phyloP scores from a whole-genome alignment of 1,140 invertebrate species.

The Laupala kohalensis region DNA sequence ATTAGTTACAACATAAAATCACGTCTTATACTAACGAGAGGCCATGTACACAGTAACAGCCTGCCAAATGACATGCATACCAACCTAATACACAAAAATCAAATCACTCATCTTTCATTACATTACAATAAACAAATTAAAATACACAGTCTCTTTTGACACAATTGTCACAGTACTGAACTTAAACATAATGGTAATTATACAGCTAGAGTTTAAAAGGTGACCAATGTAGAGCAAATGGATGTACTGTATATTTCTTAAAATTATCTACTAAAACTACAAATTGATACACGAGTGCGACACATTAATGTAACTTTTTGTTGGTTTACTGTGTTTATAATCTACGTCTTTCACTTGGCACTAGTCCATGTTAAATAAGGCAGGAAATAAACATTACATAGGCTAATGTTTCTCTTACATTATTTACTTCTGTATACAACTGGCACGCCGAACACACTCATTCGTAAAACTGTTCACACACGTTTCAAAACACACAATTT shows the following conservation, averaged over 20 bases:
- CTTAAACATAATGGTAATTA: constrained; percentile 12
- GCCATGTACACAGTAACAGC: constrained; percentile 9
- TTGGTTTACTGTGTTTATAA: constrained; percentile 5
- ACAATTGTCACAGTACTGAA: constrained; percentile 3
- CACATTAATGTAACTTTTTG: constrained; percentile 9
- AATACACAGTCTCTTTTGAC: not conserved
- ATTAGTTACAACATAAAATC: constrained; percentile 1
- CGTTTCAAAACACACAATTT: not conserved
- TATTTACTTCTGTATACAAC: constrained; percentile 6
- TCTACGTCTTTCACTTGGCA: constrained; percentile 12
- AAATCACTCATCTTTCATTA: not conserved
- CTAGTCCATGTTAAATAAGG: constrained; percentile 10
- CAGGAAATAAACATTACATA: constrained; percentile 7
- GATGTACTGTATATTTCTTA: constrained; percentile 7
- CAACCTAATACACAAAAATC: not conserved
- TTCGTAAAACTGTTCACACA: constrained; percentile 4
- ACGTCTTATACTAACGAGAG: constrained; percentile 10
- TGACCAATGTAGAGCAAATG: constrained; percentile 10
- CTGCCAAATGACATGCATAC: constrained; percentile 3
- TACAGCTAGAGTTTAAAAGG: constrained; percentile 9
- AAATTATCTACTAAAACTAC: constrained; percentile 13
- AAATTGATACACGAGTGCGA: constrained; percentile 10
- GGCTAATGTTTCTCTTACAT: constrained; percentile 2
- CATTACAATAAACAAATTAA: not conserved
- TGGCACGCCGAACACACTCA: constrained; percentile 6